A percentile compares a stretch with the other conserved stretches of the same genome.
Conservation (phyloP, 2,888 invertebrate species). For the Sympetrum striolatum region DNA sequence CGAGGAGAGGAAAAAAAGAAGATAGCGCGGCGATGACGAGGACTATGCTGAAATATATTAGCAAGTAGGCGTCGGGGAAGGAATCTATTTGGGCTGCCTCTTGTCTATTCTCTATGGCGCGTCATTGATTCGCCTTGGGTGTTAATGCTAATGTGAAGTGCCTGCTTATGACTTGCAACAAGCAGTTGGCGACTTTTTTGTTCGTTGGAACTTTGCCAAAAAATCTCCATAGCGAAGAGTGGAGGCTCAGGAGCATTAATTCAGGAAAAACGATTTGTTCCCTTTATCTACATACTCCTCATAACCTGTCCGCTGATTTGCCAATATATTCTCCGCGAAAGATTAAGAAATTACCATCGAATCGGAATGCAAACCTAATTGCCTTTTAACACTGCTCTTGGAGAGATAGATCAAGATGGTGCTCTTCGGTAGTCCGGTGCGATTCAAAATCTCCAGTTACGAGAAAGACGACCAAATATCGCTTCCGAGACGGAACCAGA, state of each 20-base stretch:
- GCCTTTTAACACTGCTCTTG: background rate
- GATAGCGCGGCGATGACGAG: background rate
- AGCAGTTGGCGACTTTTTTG: background rate
- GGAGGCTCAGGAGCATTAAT: background rate
- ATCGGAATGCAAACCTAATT: background rate
- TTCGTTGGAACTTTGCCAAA: background rate
- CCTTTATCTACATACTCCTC: background rate
- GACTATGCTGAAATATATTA: background rate
- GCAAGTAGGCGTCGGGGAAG: background rate
- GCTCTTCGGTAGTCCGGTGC: too few species aligned
- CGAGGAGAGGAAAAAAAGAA: background rate
- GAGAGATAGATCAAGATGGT: background rate
- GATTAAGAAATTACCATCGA: background rate
- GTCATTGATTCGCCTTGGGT: conserved; percentile 14
- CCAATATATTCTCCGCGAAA: background rate
- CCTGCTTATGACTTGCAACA: background rate
- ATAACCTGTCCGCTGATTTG: background rate
- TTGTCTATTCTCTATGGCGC: background rate
- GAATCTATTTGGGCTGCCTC: background rate
- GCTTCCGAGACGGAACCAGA: too few species aligned
- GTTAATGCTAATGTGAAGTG: conserved; percentile 29
- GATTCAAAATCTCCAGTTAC: too few species aligned
- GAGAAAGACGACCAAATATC: too few species aligned
- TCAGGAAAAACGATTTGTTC: background rate
- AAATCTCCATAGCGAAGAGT: background rate